Conservation (phyloP, 2,797 vertebrate species). For the Hephaestus fuliginosus region DNA sequence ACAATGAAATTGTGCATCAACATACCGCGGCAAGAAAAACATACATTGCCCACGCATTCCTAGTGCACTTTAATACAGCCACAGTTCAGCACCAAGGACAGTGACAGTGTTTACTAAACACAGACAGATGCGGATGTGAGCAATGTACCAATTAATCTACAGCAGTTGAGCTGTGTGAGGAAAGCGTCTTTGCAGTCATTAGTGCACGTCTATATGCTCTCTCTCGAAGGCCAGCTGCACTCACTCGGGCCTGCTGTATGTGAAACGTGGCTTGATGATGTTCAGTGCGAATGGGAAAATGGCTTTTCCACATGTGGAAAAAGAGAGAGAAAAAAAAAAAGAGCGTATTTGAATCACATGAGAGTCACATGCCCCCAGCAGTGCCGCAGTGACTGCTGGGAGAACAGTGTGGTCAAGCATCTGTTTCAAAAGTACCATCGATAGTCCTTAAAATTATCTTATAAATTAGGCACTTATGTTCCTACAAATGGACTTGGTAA, state of each 20-base stretch:
- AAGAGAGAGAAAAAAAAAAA: background rate
- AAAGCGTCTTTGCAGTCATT: slow-evolving; percentile 54
- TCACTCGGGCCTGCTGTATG: slow-evolving; percentile 9
- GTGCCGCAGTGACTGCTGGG: background rate
- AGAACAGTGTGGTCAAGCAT: background rate
- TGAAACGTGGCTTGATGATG: background rate
- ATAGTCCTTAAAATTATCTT: background rate
- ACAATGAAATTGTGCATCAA: too few species aligned
- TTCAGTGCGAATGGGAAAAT: background rate
- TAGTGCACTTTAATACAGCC: background rate
- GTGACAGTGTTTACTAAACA: slow-evolving; percentile 17
- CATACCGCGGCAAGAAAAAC: background rate
- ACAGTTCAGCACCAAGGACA: slow-evolving; percentile 29
- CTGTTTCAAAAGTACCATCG: background rate
- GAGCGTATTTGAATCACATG: background rate
- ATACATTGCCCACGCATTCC: slow-evolving; percentile 16
- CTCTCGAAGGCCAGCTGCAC: slow-evolving; percentile 27
- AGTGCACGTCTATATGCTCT: slow-evolving; percentile 6
- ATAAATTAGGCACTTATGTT: background rate
- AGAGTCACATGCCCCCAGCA: background rate
- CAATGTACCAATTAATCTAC: slow-evolving; percentile 17
- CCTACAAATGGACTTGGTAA: background rate
- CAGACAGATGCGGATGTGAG: slow-evolving; percentile 17
- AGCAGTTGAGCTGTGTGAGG: slow-evolving; percentile 13
- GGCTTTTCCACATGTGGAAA: background rate